Evolutionary conservation across 2,888 invertebrate species (phyloP), one percentile per base, ranked within the genome.

Genomic region (Orgyia antiqua): DNA sequence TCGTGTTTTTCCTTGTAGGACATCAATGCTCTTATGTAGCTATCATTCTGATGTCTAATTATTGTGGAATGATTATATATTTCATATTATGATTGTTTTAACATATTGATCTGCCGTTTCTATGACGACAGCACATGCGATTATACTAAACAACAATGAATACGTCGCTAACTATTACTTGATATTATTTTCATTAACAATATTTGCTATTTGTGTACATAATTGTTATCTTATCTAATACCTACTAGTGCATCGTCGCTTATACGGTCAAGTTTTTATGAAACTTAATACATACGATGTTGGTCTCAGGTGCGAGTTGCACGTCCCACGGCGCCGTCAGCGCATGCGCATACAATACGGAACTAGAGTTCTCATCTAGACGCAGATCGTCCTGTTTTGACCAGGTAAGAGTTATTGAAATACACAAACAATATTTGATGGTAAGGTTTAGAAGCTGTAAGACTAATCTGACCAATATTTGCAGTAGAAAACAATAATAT

Each of bases 181-280:
- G 28, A 28, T 38, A 37, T n/a, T 53, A 48, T 42, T 56, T 42
- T 43, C 33, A 42, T 42, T 48, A 39, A 43, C 45, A 49, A 51
- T 51, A 61, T 62, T 65, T 66, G 59, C 54, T 54, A 49, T n/a
- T n/a, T n/a, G n/a, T n/a, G 45, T 45, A 51, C 43, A 49, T 37
- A 51, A 10, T 4, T 34, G 49, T 70, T 79, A 80, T 80, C 80
- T 80, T 79, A 80, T 80, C 82, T 64, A 58, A 66, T 68, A 65
- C 60, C 59, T 67, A 57, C 70, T 54, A 66, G 58, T 60, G 51
- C 52, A 40, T 31, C 42, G 49, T 54, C 64, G 55, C 55, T 55
- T 44, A 53, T 53, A 41, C 36, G 43, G 55, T 50, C 55, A 50
- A 51, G 49, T 54, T 50, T 31, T 54, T 38, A 51, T 53, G 47